These are phyloP conservation scores for Scaptomyza reducta DNA, from an alignment of 2,888 invertebrate genomes.

Conservation along the genomic window DNA sequence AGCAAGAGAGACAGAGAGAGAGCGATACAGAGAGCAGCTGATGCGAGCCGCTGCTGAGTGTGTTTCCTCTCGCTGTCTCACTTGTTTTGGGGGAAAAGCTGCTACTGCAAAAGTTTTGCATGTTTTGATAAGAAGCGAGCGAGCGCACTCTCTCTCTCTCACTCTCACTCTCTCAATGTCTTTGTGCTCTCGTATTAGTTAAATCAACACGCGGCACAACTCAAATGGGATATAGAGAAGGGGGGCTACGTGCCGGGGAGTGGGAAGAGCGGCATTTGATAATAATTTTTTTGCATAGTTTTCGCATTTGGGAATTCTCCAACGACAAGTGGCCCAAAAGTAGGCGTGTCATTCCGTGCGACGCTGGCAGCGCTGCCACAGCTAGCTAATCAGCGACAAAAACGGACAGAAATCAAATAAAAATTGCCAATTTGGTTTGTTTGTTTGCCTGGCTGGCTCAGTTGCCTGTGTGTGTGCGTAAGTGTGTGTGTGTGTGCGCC, in stretches of 20 bases:
- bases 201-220: constrained; percentile 48
- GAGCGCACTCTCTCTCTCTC: constrained; percentile 6
- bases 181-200: constrained; percentile 32
- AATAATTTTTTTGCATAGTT: constrained; percentile 56
- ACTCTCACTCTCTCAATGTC: constrained; percentile 1
- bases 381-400: constrained; percentile 68
- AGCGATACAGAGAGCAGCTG: constrained; percentile 18
- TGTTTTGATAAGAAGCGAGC: constrained; percentile 47
- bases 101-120: constrained; percentile 26
- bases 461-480: background rate
- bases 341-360: constrained; percentile 50
- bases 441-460: constrained; percentile 31
- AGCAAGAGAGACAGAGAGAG: constrained; percentile 1
- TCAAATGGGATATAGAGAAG: constrained; percentile 8
- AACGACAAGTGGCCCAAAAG: constrained; percentile 47
- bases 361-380: constrained; percentile 18
- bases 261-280: constrained; percentile 24
- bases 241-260: background rate
- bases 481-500: constrained; percentile 30
- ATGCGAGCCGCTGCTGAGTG: background rate
- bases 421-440: constrained; percentile 68
- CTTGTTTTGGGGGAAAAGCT: constrained; percentile 54
- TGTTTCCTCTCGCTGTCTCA: constrained; percentile 40
- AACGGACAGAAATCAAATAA: constrained; percentile 74
- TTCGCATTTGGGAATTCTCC: constrained; percentile 38